Base-by-base conservation (phyloP, 92 coral and sea anemone genomes). In the Epizoanthus stellaris region DNA sequence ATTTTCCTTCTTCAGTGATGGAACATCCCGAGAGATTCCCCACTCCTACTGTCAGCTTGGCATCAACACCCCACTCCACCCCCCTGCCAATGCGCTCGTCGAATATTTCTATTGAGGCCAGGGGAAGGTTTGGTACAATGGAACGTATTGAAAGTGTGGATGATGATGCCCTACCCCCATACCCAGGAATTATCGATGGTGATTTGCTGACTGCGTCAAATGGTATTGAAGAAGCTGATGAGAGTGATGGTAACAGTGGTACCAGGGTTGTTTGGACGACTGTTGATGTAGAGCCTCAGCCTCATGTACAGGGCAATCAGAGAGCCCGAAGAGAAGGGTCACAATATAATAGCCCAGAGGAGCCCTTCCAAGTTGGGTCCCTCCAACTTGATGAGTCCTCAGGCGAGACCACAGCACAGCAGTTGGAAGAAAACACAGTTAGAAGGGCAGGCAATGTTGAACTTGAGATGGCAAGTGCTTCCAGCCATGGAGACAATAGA, bases 21-120 rank as follows among this genome's bases (percentile, higher is more conserved):
- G 82, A 85, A 77, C 97, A 91, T 58, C 97, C 97, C 36, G 97
- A 93, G 53, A 87, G 92, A 56, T 93, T 34, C 68, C 97, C 94
- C 1, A 88, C 97, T 17, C 92, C 94, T 39, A 73, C 88, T 11
- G 15, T 77, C 40, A 89, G 89, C 69, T 86, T 80, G 2, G 30
- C 57, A 23, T 38, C 82, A 12, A 38, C 59, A 25, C 40, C 74
- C 6, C 87, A 79, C 70, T 79, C 83, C 6, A 79, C 83, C 23
- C 83, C 83, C 13, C 23, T 79, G 39, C 39, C 71, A 30, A 20
- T 39, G 3, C 83, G 83, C 23, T 9, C 60, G 8, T 30, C 45
- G 4, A 72, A 8, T 72, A 5, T 42, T 49, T 56, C 59, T 20
- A 12, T 40, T 62, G 72, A 62, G 12, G 15, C 56, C 38, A 62